Percentiles rank a stretch among this genome's conserved stretches.
Evolutionary conservation across 1,140 invertebrate species (phyloP).

Genomic region (Trinorchestia longiramus): DNA sequence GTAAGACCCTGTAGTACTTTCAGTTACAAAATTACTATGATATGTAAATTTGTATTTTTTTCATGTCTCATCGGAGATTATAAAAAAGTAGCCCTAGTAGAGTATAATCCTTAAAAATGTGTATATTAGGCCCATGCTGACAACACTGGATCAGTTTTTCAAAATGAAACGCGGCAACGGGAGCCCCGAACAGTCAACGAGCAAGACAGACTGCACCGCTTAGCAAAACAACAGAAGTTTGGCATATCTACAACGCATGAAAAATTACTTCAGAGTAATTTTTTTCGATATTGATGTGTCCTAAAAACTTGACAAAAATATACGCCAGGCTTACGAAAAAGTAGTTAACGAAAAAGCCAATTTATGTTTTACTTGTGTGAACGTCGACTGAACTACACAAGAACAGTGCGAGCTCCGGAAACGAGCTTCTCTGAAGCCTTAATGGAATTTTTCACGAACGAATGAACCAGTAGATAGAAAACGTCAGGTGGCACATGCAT

Average conservation of each 20-base stretch:
- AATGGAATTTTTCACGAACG: constrained; percentile 8
- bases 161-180: not conserved
- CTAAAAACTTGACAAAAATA: not conserved
- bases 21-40: too few species aligned
- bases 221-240: not conserved
- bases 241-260: not conserved
- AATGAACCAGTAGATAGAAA: not conserved
- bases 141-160: too few species aligned
- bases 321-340: not conserved
- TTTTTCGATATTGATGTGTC: not conserved
- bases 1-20: too few species aligned
- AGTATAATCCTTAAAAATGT: too few species aligned
- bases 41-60: too few species aligned
- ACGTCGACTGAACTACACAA: not conserved
- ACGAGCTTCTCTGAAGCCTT: not conserved
- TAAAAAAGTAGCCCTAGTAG: too few species aligned
- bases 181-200: too few species aligned
- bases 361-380: not conserved
- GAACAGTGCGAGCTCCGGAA: not conserved
- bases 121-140: too few species aligned
- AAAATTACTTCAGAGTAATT: not conserved
- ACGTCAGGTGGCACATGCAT: not conserved
- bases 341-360: not conserved
- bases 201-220: not conserved
- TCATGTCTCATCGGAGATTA: too few species aligned